Conservation (phyloP, 2,797 vertebrate species). For the Podarcis siculus region DNA sequence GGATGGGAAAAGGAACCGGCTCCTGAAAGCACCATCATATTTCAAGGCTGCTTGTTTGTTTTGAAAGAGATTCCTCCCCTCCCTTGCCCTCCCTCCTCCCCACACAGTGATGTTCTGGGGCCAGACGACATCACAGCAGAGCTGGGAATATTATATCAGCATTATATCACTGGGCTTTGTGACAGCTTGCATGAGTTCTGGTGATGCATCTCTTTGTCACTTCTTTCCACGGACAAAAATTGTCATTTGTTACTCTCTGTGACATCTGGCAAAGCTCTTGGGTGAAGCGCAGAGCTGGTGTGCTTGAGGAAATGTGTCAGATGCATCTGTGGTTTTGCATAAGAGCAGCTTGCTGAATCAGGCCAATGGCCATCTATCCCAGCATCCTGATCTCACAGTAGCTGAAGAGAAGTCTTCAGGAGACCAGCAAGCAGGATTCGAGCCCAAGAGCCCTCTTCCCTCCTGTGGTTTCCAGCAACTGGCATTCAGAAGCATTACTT, state of each 20-base stretch:
- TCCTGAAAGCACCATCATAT: too few relatives aligned
- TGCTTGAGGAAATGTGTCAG: background rate
- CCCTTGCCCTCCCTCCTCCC: background rate
- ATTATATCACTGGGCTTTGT: background rate
- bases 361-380: too few relatives aligned
- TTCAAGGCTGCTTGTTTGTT: background rate
- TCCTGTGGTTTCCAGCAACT: too few relatives aligned
- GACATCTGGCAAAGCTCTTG: background rate
- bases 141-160: background rate
- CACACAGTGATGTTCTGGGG: background rate
- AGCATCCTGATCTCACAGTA: too few relatives aligned
- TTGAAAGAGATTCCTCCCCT: background rate
- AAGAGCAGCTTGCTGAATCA: too few relatives aligned
- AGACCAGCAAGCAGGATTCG: too few relatives aligned
- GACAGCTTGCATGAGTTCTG: background rate
- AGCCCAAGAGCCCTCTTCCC: too few relatives aligned
- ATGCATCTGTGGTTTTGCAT: background rate
- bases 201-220: background rate
- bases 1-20: background rate
- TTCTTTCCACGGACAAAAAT: background rate
- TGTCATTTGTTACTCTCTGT: background rate
- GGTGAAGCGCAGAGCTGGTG: background rate
- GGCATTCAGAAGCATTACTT: too few relatives aligned
- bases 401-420: too few relatives aligned
- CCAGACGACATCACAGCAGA: background rate